Percentiles rank a stretch among this genome's conserved stretches.
Evolutionary conservation across 2,113 vertebrate genomes (phyloP).

Genomic region (Crotophaga sulcirostris): DNA sequence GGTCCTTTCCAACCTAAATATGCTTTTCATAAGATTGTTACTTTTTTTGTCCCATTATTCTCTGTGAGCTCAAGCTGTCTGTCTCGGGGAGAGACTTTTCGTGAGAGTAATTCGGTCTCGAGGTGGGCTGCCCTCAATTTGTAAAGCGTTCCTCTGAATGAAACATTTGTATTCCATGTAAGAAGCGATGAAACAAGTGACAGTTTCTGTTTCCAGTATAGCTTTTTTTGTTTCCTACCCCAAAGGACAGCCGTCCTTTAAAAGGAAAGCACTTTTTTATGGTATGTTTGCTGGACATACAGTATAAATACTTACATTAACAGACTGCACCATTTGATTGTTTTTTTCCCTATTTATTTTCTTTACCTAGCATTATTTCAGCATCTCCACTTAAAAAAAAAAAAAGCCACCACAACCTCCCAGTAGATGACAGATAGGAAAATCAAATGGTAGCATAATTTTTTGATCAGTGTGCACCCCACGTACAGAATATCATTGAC

Average conservation of each 20-base stretch:
- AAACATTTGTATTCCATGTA: conserved; percentile 8
- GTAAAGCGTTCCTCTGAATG: neutral
- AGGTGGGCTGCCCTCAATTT: neutral
- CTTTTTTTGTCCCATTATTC: conserved; percentile 4
- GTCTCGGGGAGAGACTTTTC: neutral
- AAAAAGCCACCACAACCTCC: neutral
- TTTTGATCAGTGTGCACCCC: neutral
- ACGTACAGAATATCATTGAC: neutral
- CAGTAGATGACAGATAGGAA: neutral
- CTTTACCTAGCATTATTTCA: neutral
- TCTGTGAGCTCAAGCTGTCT: neutral
- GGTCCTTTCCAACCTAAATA: neutral
- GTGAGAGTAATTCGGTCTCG: neutral
- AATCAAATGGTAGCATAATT: neutral
- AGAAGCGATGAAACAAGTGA: conserved; percentile 33
- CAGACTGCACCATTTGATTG: neutral
- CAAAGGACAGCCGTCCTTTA: conserved; percentile 19
- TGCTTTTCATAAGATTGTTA: neutral
- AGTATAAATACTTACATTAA: neutral
- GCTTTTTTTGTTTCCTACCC: neutral
- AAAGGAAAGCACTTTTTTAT: conserved; percentile 48
- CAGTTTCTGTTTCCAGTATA: neutral
- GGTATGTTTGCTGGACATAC: neutral
- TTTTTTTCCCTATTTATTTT: conserved; percentile 21
- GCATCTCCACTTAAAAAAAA: neutral